phyloP scores from a whole-genome alignment of 2,113 vertebrate species.

The Triplophysa rosa region DNA sequence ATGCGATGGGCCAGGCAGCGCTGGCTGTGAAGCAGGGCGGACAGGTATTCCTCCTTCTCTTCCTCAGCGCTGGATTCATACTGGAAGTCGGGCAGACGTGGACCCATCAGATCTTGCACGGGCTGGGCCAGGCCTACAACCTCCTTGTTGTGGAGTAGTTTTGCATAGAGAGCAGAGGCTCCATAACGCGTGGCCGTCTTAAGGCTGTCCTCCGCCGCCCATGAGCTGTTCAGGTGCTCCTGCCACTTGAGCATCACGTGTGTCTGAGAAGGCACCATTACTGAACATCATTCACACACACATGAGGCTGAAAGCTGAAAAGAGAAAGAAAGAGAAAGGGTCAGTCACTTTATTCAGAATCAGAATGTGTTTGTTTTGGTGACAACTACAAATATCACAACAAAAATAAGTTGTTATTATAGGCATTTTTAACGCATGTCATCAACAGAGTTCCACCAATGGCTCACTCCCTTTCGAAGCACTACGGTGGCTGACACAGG shows the following conservation, averaged over 20 bases:
- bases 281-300: conserved; percentile 69
- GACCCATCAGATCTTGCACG: conserved; percentile 75
- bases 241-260: conserved; percentile 82
- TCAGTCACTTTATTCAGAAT: not conserved
- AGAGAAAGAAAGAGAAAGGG: conserved; percentile 30
- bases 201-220: conserved; percentile 76
- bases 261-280: conserved; percentile 80
- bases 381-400: too few species aligned
- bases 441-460: too few species aligned
- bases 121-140: conserved; percentile 77
- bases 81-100: conserved; percentile 80
- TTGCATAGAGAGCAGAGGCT: conserved; percentile 71
- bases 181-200: conserved; percentile 69
- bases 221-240: conserved; percentile 81
- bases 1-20: conserved; percentile 75
- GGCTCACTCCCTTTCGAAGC: too few species aligned
- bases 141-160: conserved; percentile 78
- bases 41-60: conserved; percentile 78
- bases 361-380: too few species aligned
- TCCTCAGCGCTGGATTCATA: conserved; percentile 71
- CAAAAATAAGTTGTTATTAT: too few species aligned
- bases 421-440: too few species aligned
- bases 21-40: conserved; percentile 76
- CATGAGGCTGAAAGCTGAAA: conserved; percentile 56
- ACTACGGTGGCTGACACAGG: too few species aligned